phyloP scores from a whole-genome alignment of 2,797 vertebrate genomes.

The Alosa sapidissima region DNA sequence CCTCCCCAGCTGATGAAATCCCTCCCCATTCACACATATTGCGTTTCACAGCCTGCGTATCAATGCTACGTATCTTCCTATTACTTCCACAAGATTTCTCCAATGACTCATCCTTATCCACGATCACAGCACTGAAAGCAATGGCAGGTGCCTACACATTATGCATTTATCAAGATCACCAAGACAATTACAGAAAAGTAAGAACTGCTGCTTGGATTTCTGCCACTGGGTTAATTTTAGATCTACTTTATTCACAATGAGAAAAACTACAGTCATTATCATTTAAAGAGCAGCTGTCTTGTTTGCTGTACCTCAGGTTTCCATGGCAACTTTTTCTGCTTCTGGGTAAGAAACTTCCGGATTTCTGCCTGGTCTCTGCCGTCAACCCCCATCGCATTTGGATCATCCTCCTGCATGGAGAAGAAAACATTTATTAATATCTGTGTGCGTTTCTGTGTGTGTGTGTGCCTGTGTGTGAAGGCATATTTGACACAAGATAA shows the following conservation, averaged over 20 bases:
- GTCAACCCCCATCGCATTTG: slow-evolving; percentile 56
- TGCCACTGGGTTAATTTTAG: not conserved
- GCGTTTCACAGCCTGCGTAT: not conserved
- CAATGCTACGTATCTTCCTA: not conserved
- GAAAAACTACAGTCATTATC: not conserved
- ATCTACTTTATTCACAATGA: not conserved
- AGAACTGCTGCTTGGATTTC: not conserved
- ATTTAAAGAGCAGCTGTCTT: not conserved
- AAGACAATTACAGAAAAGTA: not conserved
- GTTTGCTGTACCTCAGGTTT: slow-evolving; percentile 73
- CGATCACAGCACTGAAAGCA: not conserved
- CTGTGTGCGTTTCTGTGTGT: not conserved
- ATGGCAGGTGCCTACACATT: not conserved
- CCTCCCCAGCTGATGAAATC: not conserved
- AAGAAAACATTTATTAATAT: slow-evolving; percentile 11
- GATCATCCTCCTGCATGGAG: slow-evolving; percentile 72
- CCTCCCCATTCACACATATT: not conserved
- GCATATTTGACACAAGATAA: not conserved
- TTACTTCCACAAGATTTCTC: not conserved
- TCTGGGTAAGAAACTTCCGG: slow-evolving; percentile 71
- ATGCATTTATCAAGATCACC: not conserved
- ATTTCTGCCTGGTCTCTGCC: slow-evolving; percentile 65
- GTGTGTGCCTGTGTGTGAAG: not conserved
- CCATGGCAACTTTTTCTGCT: slow-evolving; percentile 74
- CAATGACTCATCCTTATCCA: not conserved